Evolutionary conservation across 1,140 invertebrate species (phyloP).

Genomic region (Zaprionus taronus): DNA sequence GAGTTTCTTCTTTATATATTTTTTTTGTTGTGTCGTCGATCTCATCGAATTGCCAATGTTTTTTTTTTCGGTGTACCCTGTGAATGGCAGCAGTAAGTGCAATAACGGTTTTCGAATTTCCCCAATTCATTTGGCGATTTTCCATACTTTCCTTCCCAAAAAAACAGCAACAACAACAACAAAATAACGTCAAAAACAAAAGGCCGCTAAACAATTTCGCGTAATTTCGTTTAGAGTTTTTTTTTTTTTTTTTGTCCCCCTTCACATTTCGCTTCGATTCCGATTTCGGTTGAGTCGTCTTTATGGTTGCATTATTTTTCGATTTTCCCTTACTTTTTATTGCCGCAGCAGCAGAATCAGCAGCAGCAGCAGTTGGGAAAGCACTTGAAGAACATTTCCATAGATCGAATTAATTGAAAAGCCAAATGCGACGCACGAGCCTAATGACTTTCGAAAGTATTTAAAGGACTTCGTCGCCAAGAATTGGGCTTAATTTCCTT

Average conservation of each 20-base stretch:
- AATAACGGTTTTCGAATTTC: neutral
- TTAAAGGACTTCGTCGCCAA: slow-evolving; percentile 27
- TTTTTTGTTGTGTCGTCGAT: slow-evolving; percentile 26
- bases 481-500: slow-evolving; percentile 35
- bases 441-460: slow-evolving; percentile 57
- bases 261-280: neutral
- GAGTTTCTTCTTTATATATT: slow-evolving; percentile 2
- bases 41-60: slow-evolving; percentile 8
- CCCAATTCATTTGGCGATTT: slow-evolving; percentile 1
- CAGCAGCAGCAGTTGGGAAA: slow-evolving; percentile 12
- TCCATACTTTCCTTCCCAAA: neutral
- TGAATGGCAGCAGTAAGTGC: slow-evolving; percentile 14
- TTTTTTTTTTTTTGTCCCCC: neutral
- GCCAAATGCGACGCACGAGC: slow-evolving; percentile 13
- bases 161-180: neutral
- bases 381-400: slow-evolving; percentile 10
- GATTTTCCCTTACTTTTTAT: slow-evolving; percentile 15
- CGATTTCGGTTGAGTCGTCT: neutral
- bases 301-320: slow-evolving; percentile 27
- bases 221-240: slow-evolving; percentile 7
- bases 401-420: slow-evolving; percentile 44
- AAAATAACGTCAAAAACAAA: too few species aligned
- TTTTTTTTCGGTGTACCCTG: slow-evolving; percentile 39
- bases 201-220: slow-evolving; percentile 11
- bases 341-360: slow-evolving; percentile 3